Conservation (phyloP, 2,888 invertebrate species). For the Busseola fusca region DNA sequence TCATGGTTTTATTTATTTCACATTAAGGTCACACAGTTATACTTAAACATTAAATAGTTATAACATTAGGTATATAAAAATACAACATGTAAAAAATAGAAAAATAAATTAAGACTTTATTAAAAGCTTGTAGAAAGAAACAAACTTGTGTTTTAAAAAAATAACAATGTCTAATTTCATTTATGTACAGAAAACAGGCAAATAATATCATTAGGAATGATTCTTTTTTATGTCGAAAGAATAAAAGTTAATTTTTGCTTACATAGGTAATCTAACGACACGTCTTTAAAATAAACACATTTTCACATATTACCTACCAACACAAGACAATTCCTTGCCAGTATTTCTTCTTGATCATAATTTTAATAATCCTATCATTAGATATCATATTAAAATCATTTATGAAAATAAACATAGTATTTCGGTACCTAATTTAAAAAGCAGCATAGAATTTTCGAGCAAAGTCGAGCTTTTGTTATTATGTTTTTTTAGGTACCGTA, state of each 20-base stretch:
- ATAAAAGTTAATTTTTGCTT: neutral
- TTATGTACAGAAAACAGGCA: slow-evolving; percentile 11
- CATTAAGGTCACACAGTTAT: slow-evolving; percentile 22
- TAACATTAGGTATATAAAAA: slow-evolving; percentile 6
- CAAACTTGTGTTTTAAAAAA: neutral
- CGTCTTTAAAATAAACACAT: neutral
- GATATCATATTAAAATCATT: neutral
- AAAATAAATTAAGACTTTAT: slow-evolving; percentile 5
- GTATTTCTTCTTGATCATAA: neutral
- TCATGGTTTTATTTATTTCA: slow-evolving; percentile 54
- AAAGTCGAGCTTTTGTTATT: neutral
- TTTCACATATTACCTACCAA: neutral
- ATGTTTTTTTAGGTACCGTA: neutral
- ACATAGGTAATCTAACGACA: neutral
- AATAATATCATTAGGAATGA: slow-evolving; percentile 22
- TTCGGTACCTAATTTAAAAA: neutral
- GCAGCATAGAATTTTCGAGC: neutral
- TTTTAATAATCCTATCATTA: neutral
- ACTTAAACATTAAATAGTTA: slow-evolving; percentile 1
- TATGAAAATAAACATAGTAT: no score
- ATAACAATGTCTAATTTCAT: neutral
- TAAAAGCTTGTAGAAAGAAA: slow-evolving; percentile 5
- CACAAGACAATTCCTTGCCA: neutral
- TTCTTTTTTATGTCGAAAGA: neutral
- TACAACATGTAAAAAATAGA: slow-evolving; percentile 24